These are phyloP conservation scores for Sarcophaga peregrina DNA, from an alignment of 1,140 invertebrate species.

Conservation along the genomic window DNA sequence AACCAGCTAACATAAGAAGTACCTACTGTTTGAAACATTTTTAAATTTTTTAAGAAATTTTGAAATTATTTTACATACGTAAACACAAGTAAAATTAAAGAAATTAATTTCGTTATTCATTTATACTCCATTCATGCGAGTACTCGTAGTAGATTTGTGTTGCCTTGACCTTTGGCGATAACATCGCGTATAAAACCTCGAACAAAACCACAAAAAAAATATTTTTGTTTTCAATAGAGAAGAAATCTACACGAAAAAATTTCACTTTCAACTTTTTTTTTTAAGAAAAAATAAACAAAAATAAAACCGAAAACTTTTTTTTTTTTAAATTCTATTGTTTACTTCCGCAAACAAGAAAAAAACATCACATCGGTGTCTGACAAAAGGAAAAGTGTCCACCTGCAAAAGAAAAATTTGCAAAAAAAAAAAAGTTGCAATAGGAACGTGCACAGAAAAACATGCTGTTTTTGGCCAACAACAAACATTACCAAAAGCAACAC, in stretches of 20 bases:
- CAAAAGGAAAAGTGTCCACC: constrained; percentile 21
- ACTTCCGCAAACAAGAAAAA: constrained; percentile 11
- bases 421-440: background rate
- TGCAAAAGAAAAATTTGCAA: background rate
- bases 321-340: constrained; percentile 1
- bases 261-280: constrained; percentile 14
- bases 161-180: constrained; percentile 18
- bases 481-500: no score
- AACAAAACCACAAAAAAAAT: background rate
- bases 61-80: no score
- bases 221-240: background rate
- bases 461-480: background rate
- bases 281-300: background rate
- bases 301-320: background rate
- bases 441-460: background rate
- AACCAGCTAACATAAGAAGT: background rate
- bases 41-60: background rate
- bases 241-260: background rate
- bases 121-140: no score
- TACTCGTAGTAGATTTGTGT: background rate
- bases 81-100: background rate
- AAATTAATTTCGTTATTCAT: background rate
- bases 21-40: background rate
- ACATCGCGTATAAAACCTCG: background rate
- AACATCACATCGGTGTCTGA: background rate